These are phyloP conservation scores for Aegypius monachus DNA, from an alignment of 2,113 vertebrate species.

Conservation along the genomic window DNA sequence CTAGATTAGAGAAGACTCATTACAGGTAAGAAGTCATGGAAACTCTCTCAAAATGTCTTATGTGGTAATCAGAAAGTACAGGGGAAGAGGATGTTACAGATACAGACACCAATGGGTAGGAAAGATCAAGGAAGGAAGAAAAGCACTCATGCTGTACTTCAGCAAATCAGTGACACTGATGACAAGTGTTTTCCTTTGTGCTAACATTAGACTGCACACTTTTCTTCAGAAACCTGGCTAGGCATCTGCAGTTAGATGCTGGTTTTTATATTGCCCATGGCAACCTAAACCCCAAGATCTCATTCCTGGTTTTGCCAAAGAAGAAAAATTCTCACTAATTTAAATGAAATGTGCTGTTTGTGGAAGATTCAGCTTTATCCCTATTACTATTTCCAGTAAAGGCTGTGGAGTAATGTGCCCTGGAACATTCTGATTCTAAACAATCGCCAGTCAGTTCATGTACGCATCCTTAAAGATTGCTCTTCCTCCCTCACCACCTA, in stretches of 20 bases:
- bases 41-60: not conserved
- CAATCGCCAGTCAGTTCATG: not conserved
- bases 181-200: conserved; percentile 2
- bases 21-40: not conserved
- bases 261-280: not conserved
- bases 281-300: not conserved
- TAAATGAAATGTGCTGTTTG: not conserved
- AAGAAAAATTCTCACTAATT: not conserved
- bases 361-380: not conserved
- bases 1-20: not conserved
- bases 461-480: not conserved
- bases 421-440: not conserved
- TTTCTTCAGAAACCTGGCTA: not conserved
- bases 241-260: not conserved
- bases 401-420: not conserved
- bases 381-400: not conserved
- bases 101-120: not conserved
- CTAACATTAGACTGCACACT: not conserved
- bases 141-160: not conserved
- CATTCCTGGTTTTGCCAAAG: not conserved
- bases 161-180: not conserved
- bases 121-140: conserved; percentile 17
- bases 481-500: not conserved
- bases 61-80: not conserved
- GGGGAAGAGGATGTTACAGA: not conserved